Conservation (phyloP, 2,888 invertebrate species). For the Formica aserva region DNA sequence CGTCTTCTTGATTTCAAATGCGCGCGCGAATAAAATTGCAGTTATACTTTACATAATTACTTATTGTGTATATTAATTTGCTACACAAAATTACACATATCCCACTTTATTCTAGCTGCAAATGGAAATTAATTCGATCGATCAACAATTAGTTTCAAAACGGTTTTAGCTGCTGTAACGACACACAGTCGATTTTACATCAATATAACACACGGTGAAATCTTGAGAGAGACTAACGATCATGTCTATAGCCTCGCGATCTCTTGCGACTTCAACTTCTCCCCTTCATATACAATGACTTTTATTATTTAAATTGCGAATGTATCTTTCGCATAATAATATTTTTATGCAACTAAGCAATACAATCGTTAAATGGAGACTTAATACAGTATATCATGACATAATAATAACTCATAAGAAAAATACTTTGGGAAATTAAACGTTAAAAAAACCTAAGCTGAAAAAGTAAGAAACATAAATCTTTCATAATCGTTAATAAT, state of each 20-base stretch:
- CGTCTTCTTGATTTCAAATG: neutral
- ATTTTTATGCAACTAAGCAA: neutral
- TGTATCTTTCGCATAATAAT: neutral
- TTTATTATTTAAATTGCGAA: slow-evolving; percentile 28
- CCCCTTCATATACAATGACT: neutral
- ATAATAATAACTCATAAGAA: slow-evolving; percentile 19
- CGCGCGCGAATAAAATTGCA: neutral
- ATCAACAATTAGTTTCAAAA: slow-evolving; percentile 3
- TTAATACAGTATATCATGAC: neutral
- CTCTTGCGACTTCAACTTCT: neutral
- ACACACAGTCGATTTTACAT: neutral
- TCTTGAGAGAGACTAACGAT: slow-evolving; percentile 9
- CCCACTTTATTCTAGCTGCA: neutral
- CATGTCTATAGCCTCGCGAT: slow-evolving; percentile 14
- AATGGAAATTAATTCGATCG: neutral
- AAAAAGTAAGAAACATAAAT: neutral
- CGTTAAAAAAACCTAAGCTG: neutral
- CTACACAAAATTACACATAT: neutral
- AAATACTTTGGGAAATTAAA: neutral
- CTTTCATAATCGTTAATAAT: slow-evolving; percentile 1
- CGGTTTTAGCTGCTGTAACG: neutral
- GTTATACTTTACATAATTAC: neutral
- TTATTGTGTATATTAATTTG: slow-evolving; percentile 14
- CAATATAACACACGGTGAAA: neutral
- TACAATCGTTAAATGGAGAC: neutral